phyloP scores from a whole-genome alignment of 2,797 vertebrate species.

The Bradypodion ventrale region DNA sequence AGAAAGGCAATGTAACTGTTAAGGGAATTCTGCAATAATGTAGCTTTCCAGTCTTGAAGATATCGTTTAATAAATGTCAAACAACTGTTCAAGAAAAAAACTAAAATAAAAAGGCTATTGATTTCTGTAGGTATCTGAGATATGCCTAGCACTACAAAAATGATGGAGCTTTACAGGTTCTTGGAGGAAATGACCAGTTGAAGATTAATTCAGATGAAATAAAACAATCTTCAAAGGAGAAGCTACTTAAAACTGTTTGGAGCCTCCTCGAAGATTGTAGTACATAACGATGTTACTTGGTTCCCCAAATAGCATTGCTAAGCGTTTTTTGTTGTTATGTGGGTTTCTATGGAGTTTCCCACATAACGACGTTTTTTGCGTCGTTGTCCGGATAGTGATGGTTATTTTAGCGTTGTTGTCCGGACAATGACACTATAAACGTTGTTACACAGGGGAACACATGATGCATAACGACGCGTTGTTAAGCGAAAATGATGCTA shows the following conservation, averaged over 20 bases:
- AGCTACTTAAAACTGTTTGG: background rate
- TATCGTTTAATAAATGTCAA: background rate
- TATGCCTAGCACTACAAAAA: background rate
- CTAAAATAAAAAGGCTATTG: background rate
- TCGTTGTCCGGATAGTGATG: too few relatives aligned
- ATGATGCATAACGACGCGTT: too few relatives aligned
- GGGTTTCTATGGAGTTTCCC: too few relatives aligned
- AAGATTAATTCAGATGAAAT: background rate
- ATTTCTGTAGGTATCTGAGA: background rate
- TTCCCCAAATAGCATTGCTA: too few relatives aligned
- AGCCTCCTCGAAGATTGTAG: too few relatives aligned
- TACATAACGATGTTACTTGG: too few relatives aligned
- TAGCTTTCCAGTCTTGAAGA: background rate
- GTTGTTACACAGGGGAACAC: too few relatives aligned
- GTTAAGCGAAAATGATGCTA: too few relatives aligned
- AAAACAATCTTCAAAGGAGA: background rate
- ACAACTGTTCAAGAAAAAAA: constrained; percentile 4
- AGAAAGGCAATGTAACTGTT: background rate
- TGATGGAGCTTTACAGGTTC: background rate
- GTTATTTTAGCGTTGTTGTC: too few relatives aligned
- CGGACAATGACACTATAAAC: too few relatives aligned
- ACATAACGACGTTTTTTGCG: too few relatives aligned
- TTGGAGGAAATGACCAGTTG: background rate
- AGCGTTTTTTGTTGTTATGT: too few relatives aligned
- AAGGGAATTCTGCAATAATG: background rate